Base-by-base conservation (phyloP, 2,797 vertebrate species). In the Pogonophryne albipinna region DNA sequence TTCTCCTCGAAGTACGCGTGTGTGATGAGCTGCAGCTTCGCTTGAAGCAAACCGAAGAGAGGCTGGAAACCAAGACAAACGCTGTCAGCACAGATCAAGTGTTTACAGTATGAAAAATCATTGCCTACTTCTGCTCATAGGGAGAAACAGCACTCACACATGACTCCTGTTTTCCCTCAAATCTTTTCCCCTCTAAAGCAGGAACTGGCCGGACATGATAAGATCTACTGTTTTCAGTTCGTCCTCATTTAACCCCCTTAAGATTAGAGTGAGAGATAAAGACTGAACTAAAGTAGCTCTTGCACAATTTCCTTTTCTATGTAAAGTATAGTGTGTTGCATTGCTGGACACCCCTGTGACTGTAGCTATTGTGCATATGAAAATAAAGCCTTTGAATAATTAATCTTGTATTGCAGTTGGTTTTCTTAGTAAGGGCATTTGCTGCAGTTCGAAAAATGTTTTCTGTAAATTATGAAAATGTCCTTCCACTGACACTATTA, bases 1-100 rank as follows among this genome's bases (percentile, higher is more conserved):
- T 99, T 99, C 85, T 99, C 98, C 94, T 99, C 98, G 66, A 99
- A 99, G 94, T 99, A 99, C 0, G 98, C 98, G 17, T 99, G 98
- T 1, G 98, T 99, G 89, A 99, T 99, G 80, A 99, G 97, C 71
- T 99, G 96, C 49, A 99, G 95, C 79, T 99, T 99, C 0, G 98
- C 98, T 90, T 99, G 98, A 16, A 99, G 96, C 70, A 99, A 95
- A 15, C 98, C 98, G 78, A 96, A 99, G 19, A 99, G 94, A 64
- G 98, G 98, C 98, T 99, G 93, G 8, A 64, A 68, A 64, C 17
- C 0, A 31, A 65, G 51, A 50, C 41, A 71, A 17, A 44, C 17
- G 3, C 34, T 38, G 38, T 65, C 41, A 76, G 38, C 31, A 47
- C 47, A 13, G 16, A 31, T 4, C 17, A 27, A 3, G 1, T 9